Conservation (phyloP, 2,888 invertebrate genomes). For the Microplitis deprimator region DNA sequence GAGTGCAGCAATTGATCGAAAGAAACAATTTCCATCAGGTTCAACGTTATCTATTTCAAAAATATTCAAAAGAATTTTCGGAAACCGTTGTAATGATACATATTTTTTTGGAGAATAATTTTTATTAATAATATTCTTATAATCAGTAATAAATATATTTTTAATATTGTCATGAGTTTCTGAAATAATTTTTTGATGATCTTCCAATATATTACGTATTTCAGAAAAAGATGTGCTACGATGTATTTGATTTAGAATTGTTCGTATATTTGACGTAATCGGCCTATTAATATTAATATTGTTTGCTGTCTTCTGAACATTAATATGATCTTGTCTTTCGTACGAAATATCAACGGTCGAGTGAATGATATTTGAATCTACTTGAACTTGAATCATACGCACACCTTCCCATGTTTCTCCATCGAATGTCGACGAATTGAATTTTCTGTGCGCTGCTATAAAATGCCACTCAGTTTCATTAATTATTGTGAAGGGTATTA, state of each 20-base stretch:
- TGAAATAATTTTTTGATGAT: too few species aligned
- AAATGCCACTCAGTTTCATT: not conserved
- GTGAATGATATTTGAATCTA: too few species aligned
- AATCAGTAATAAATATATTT: not conserved
- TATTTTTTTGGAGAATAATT: not conserved
- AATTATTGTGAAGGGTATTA: not conserved
- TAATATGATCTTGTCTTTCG: too few species aligned
- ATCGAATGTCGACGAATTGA: too few species aligned
- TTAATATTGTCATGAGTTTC: not conserved
- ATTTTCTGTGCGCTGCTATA: not conserved
- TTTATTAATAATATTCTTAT: not conserved
- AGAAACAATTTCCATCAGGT: slow-evolving; percentile 3
- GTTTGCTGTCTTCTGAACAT: not conserved
- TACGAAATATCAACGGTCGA: too few species aligned
- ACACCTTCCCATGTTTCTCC: too few species aligned
- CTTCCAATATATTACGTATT: too few species aligned
- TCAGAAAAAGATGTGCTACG: too few species aligned
- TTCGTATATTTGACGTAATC: not conserved
- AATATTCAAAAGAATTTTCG: not conserved
- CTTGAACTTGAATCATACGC: too few species aligned
- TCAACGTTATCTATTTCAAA: not conserved
- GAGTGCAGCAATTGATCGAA: not conserved
- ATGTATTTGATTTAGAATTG: not conserved
- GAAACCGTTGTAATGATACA: not conserved
- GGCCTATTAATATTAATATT: not conserved